phyloP scores from a whole-genome alignment of 2,113 vertebrate genomes.

The Corythornis madagascariensis region DNA sequence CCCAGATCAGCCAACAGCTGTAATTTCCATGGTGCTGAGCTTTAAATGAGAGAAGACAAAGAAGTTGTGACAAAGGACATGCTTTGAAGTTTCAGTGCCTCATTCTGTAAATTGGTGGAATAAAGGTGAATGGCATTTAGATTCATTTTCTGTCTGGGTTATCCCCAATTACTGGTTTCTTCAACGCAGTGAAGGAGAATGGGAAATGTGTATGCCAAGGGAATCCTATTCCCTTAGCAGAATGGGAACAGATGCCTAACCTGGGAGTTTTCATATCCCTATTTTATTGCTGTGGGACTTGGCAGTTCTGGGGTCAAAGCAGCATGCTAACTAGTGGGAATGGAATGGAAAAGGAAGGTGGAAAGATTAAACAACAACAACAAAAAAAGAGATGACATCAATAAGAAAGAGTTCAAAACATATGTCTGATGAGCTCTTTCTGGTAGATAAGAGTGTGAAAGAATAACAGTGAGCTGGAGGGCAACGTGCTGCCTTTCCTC shows the following conservation, averaged over 20 bases:
- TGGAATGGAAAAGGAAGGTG: neutral
- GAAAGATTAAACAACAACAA: neutral
- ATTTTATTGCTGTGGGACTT: neutral
- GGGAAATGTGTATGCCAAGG: neutral
- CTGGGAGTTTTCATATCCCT: neutral
- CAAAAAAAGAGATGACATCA: neutral
- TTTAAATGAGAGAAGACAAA: neutral
- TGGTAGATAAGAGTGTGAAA: neutral
- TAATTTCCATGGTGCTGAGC: neutral
- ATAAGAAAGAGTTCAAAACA: neutral
- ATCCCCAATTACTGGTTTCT: neutral
- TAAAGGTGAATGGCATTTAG: slow-evolving; percentile 28
- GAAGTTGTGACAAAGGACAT: neutral
- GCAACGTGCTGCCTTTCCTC: neutral
- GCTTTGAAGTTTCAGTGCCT: slow-evolving; percentile 3
- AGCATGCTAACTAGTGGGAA: neutral
- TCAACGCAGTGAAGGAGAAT: neutral
- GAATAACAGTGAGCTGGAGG: slow-evolving; percentile 13
- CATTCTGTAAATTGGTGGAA: slow-evolving; percentile 31
- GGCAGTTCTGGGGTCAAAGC: slow-evolving; percentile 10
- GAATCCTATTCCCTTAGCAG: neutral
- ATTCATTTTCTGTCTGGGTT: slow-evolving; percentile 26
- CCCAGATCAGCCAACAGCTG: neutral
- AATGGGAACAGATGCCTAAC: slow-evolving; percentile 2
- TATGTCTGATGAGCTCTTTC: neutral